A percentile compares a stretch with the other conserved stretches of the same genome.
phyloP scores from a whole-genome alignment of 2,888 invertebrate genomes.

The Lasioglossum figueresi region DNA sequence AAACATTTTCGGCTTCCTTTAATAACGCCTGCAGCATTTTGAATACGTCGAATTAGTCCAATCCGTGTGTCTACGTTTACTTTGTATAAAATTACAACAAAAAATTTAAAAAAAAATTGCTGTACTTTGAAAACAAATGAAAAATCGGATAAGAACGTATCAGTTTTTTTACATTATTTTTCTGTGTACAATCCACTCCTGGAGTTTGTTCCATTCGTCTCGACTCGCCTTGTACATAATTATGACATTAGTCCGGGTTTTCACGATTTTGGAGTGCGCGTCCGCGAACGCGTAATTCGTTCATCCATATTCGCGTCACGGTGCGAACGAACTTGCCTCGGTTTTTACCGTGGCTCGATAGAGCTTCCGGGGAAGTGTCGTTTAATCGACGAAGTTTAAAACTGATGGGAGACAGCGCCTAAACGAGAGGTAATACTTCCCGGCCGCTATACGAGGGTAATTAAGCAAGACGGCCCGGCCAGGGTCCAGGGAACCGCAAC shows the following conservation, averaged over 20 bases:
- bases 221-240: too few relatives aligned
- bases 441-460: slow-evolving; percentile 66
- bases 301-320: slow-evolving; percentile 4
- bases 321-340: neutral
- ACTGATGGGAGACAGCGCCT: slow-evolving; percentile 8
- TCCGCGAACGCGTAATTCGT: neutral
- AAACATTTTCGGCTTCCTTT: too few relatives aligned
- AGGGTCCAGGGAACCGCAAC: slow-evolving; percentile 72
- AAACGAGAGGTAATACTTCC: slow-evolving; percentile 53
- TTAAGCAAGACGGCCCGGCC: slow-evolving; percentile 63
- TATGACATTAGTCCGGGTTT: neutral
- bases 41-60: too few relatives aligned
- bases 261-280: neutral
- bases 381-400: slow-evolving; percentile 29
- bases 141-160: too few relatives aligned
- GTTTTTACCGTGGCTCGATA: neutral
- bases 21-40: too few relatives aligned
- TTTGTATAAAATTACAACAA: too few relatives aligned
- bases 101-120: too few relatives aligned
- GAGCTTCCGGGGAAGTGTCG: neutral
- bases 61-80: too few relatives aligned
- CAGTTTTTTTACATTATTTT: too few relatives aligned
- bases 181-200: too few relatives aligned
- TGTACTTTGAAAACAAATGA: too few relatives aligned
- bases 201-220: too few relatives aligned